Conservation (phyloP, 1,140 invertebrate genomes). For the Cecropterus lyciades region DNA sequence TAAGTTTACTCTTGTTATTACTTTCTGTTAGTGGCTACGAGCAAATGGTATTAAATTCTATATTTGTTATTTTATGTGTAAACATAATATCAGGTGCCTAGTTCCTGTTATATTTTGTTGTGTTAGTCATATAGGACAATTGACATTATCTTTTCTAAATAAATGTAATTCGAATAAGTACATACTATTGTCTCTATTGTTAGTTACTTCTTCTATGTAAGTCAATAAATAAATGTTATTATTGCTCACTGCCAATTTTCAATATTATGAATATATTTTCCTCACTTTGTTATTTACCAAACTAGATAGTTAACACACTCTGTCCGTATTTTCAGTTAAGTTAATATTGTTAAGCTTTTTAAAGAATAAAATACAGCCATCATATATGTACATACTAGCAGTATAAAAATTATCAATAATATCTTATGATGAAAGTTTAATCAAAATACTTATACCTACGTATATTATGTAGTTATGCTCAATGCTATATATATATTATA, state of each 20-base stretch:
- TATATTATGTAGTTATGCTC: no score
- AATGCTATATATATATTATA: no score
- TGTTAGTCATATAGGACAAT: slow-evolving; percentile 25
- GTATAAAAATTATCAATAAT: no score
- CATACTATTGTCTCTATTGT: slow-evolving; percentile 23
- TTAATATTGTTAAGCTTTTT: no score
- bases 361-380: no score
- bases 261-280: not conserved
- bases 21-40: slow-evolving; percentile 21
- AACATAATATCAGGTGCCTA: slow-evolving; percentile 27
- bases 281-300: no score
- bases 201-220: slow-evolving; percentile 40
- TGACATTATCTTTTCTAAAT: slow-evolving; percentile 33
- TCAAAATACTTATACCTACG: no score
- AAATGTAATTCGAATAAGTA: slow-evolving; percentile 20
- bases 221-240: slow-evolving; percentile 44
- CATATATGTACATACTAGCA: no score
- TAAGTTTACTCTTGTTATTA: slow-evolving; percentile 29
- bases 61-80: slow-evolving; percentile 37
- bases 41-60: slow-evolving; percentile 13
- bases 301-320: no score
- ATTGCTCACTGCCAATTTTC: slow-evolving; percentile 38
- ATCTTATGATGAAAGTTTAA: no score
- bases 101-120: slow-evolving; percentile 34
- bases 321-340: no score